These are phyloP conservation scores for Ochotona princeps DNA, from an alignment of 2,113 vertebrate genomes.

Conservation along the genomic window DNA sequence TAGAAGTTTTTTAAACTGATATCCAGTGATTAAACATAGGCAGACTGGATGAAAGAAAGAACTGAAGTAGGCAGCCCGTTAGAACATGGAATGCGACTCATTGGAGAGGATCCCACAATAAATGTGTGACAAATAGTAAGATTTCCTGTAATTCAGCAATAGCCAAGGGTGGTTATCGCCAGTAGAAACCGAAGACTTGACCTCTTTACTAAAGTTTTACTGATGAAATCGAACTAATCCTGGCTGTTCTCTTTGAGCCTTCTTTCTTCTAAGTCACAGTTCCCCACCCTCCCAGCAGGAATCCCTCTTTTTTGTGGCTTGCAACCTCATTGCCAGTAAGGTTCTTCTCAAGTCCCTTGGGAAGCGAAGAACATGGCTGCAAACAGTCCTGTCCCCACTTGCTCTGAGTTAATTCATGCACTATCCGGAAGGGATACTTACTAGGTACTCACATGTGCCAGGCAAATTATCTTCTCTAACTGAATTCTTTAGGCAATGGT, in stretches of 20 bases:
- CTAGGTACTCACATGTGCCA: background rate
- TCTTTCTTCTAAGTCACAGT: background rate
- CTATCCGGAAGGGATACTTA: background rate
- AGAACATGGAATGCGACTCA: background rate
- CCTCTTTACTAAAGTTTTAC: background rate
- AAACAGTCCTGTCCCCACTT: background rate
- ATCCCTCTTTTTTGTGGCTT: background rate
- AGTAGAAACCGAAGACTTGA: background rate
- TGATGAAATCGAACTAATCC: background rate
- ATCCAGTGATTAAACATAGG: background rate
- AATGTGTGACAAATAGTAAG: background rate
- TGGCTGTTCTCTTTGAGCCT: background rate
- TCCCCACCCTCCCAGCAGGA: fast-evolving
- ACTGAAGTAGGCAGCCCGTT: background rate
- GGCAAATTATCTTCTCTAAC: background rate
- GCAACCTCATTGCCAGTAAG: background rate
- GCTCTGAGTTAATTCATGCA: background rate
- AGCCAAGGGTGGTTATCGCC: background rate
- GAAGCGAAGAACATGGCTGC: background rate
- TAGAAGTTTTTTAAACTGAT: background rate
- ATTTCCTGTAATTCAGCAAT: background rate
- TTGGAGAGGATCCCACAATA: background rate
- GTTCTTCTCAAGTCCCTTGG: background rate
- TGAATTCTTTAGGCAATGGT: background rate
- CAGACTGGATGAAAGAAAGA: background rate